phyloP scores from a whole-genome alignment of 2,113 vertebrate genomes.

The Gasterosteus nipponicus region DNA sequence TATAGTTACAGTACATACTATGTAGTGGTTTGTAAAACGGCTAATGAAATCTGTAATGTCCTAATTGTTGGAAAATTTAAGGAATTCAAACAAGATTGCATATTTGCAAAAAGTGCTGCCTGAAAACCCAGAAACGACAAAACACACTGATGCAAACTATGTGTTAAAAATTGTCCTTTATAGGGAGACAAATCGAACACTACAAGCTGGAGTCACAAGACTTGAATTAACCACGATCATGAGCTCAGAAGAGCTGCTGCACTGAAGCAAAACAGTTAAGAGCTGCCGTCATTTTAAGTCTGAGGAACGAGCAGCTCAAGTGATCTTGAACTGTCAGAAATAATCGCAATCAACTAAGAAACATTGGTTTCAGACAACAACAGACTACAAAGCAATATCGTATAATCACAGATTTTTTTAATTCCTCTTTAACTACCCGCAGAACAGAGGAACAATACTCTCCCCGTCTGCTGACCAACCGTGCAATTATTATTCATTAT shows the following conservation, averaged over 20 bases:
- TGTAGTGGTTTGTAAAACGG: neutral
- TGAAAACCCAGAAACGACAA: neutral
- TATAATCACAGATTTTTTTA: neutral
- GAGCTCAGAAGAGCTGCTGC: conserved; percentile 16
- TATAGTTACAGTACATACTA: neutral
- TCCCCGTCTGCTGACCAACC: neutral
- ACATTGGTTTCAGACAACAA: neutral
- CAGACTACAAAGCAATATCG: neutral
- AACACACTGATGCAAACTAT: neutral
- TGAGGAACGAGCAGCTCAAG: neutral
- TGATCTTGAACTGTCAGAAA: neutral
- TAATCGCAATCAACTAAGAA: neutral
- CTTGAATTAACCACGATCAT: conserved; percentile 33
- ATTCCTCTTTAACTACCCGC: neutral
- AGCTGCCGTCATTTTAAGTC: neutral
- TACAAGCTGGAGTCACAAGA: conserved; percentile 49
- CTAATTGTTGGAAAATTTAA: neutral
- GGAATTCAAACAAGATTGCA: conserved; percentile 3
- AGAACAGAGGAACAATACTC: neutral
- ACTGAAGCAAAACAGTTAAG: neutral
- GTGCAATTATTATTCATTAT: neutral
- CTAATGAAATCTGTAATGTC: neutral
- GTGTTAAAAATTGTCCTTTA: conserved; percentile 10
- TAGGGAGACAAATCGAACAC: conserved; percentile 40
- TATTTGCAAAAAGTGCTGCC: neutral